Conservation (phyloP, 2,797 vertebrate species). For the Sarcoramphus papa region DNA sequence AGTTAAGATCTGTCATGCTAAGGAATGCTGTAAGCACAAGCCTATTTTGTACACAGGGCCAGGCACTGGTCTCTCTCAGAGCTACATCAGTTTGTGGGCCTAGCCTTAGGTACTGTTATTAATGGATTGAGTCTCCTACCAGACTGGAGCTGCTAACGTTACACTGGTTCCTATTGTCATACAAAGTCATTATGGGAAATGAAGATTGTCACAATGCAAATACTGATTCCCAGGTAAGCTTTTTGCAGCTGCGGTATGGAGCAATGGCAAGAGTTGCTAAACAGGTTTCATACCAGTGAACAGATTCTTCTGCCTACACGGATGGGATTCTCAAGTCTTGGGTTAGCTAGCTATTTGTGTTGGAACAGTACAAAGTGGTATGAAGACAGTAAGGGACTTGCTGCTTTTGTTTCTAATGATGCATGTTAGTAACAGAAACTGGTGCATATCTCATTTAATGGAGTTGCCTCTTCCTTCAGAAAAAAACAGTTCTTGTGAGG, state of each 20-base stretch:
- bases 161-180: background rate
- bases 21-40: background rate
- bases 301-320: background rate
- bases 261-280: background rate
- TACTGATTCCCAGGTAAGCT: background rate
- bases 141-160: background rate
- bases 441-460: background rate
- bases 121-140: background rate
- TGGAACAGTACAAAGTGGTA: background rate
- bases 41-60: background rate
- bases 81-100: background rate
- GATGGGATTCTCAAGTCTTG: background rate
- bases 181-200: background rate
- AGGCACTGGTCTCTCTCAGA: background rate
- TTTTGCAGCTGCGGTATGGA: background rate
- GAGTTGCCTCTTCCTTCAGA: background rate
- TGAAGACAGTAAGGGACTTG: background rate
- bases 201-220: background rate
- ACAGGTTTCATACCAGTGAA: background rate
- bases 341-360: background rate
- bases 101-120: background rate
- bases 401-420: background rate
- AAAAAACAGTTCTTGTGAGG: background rate
- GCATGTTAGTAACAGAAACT: background rate
- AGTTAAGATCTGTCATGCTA: background rate